Evolutionary conservation across 2,113 vertebrate species (phyloP).

Genomic region (Psilopogon haemacephalus): DNA sequence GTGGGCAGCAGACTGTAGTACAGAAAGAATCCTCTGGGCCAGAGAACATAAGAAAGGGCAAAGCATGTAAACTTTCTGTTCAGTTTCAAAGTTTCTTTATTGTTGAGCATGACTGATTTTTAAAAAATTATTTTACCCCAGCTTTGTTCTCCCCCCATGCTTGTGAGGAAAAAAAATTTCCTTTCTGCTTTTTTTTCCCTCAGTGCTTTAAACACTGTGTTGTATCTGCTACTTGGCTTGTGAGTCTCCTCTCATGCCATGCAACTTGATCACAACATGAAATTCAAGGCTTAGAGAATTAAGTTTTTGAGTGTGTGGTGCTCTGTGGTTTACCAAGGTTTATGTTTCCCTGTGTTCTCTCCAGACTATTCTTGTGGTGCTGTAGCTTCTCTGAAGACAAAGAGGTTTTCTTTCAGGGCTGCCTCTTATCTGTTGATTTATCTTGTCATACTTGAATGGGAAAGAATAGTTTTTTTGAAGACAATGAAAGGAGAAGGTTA

Average conservation of each 20-base stretch:
- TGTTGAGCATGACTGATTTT: background rate
- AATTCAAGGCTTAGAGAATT: background rate
- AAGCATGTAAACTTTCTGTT: background rate
- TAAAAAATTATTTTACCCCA: background rate
- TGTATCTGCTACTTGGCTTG: background rate
- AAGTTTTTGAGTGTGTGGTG: background rate
- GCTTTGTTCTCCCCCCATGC: background rate
- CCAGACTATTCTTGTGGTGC: background rate
- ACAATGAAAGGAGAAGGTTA: background rate
- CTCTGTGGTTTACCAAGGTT: background rate
- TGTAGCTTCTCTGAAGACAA: background rate
- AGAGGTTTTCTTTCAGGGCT: conserved; percentile 2
- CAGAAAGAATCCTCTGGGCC: background rate
- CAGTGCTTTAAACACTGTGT: background rate
- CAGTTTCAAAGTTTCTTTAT: background rate
- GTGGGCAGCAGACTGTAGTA: background rate
- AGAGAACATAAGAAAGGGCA: background rate
- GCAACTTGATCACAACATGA: background rate
- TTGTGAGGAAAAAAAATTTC: background rate
- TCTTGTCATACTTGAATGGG: conserved; percentile 15
- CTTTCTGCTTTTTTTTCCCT: background rate
- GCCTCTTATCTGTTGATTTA: background rate
- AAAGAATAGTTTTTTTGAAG: background rate
- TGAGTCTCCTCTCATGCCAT: background rate
- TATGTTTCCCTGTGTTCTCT: background rate